Conservation (phyloP, 2,113 vertebrate species). For the Ranitomeya imitator region DNA sequence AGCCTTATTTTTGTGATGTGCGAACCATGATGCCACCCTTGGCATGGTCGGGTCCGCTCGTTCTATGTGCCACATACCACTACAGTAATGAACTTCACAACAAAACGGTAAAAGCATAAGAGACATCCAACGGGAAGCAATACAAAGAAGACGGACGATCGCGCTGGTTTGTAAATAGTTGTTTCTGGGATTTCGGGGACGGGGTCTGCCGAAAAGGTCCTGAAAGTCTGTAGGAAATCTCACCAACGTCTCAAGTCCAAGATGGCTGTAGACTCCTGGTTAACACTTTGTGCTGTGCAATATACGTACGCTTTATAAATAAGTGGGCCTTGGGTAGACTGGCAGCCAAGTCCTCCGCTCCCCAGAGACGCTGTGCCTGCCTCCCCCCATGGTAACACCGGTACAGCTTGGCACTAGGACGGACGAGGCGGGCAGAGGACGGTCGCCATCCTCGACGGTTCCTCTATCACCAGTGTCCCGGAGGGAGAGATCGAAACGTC, state of each 20-base stretch:
- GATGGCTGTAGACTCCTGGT: conserved; percentile 1
- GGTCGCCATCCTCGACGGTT: not conserved
- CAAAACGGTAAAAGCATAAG: conserved; percentile 22
- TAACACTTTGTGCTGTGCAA: conserved; percentile 41
- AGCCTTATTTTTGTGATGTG: not conserved
- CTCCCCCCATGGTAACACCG: not conserved
- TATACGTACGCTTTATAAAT: conserved; percentile 44
- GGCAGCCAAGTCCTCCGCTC: conserved; percentile 1
- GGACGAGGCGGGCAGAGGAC: not conserved
- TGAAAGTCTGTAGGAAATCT: conserved; percentile 12
- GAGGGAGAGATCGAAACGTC: conserved; percentile 50
- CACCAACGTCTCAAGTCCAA: conserved; percentile 27
- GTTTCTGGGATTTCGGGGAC: conserved; percentile 3
- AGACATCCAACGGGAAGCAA: conserved; percentile 27
- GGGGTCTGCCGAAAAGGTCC: not conserved
- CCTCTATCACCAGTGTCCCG: not conserved
- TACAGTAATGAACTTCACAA: conserved; percentile 38
- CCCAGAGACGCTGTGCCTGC: not conserved
- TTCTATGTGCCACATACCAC: conserved; percentile 30
- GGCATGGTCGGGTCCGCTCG: not conserved
- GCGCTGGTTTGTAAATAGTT: not conserved
- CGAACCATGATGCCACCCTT: not conserved
- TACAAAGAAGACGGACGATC: conserved; percentile 14
- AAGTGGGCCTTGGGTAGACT: conserved; percentile 1
- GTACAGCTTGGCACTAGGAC: conserved; percentile 24